Evolutionary conservation across 2,113 vertebrate species (phyloP).

Genomic region (Haemorhous mexicanus): DNA sequence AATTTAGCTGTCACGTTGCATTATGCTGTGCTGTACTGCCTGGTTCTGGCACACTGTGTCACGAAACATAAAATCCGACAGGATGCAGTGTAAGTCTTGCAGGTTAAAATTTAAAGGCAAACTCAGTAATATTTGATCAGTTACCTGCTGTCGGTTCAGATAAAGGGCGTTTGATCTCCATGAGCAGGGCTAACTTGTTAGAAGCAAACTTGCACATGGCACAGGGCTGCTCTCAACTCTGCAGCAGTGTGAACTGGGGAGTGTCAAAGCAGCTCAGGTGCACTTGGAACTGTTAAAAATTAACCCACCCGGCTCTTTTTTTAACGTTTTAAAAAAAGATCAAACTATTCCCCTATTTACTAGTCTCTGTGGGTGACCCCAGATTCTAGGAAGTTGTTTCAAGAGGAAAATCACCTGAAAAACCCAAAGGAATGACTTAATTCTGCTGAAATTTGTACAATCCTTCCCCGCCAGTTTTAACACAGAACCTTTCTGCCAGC

Average conservation of each 20-base stretch:
- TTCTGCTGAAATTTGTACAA: neutral
- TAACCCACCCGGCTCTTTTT: neutral
- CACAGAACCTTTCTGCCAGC: neutral
- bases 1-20: conserved; percentile 64
- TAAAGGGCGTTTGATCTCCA: conserved; percentile 46
- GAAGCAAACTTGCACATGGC: neutral
- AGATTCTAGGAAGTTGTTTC: neutral
- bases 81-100: conserved; percentile 7
- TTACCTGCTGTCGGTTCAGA: conserved; percentile 66
- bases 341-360: neutral
- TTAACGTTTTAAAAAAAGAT: neutral
- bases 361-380: neutral
- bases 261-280: neutral
- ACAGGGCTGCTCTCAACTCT: neutral
- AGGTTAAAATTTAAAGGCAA: conserved; percentile 66
- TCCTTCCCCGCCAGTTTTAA: neutral
- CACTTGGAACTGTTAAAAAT: neutral
- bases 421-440: neutral
- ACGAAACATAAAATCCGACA: conserved; percentile 57
- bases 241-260: neutral
- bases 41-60: conserved; percentile 45
- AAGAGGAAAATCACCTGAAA: neutral
- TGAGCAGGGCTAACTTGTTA: conserved; percentile 22
- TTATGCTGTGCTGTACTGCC: conserved; percentile 12
- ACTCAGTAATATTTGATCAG: conserved; percentile 71